Base-by-base conservation (phyloP, 2,888 invertebrate species). In the Troides helena region DNA sequence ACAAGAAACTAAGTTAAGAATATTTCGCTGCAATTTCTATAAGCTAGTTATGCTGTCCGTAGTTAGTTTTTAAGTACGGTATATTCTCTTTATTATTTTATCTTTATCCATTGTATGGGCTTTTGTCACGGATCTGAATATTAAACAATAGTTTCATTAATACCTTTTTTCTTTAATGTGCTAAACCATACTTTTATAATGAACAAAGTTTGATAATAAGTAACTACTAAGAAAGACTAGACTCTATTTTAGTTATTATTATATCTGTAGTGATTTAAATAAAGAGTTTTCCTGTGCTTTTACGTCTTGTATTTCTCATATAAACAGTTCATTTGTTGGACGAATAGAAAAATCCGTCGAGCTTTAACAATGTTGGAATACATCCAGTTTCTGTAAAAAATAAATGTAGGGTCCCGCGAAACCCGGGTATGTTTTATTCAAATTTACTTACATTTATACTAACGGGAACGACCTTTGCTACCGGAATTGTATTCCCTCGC, bases 401-500 rank as follows among this genome's bases (percentile, higher is more conserved):
- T 30, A 30, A 30, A 30, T 30, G 30, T 57, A 39, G 57, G 14
- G 46, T 62, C 46, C 57, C 58, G 76, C 81, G 73, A 80, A 74
- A 78, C 78, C 81, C 77, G 72, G 79, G 78, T 78, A 92, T 92
- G 92, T 92, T 92, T 92, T 92, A 92, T 92, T 92, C 91, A 92
- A 92, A 92, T 92, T 92, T 92, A 92, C 92, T 92, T 92, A 92
- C 92, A 92, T 91, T 92, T 90, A 85, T 88, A 90, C 90, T 92
- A 92, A 92, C 90, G 90, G 86, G 83, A 85, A 86, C 89, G 91
- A 92, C 91, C 92, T 92, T 83, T 86, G 88, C 84, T 85, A 83
- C 81, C 87, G 77, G 88, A 86, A 89, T 89, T 88, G 91, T 90
- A 92, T 90, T 92, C 92, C 92, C 92, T 85, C 80, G 90, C 85